These are phyloP conservation scores for Schizothorax lantsangensis DNA, from an alignment of 2,797 vertebrate genomes.

Conservation along the genomic window DNA sequence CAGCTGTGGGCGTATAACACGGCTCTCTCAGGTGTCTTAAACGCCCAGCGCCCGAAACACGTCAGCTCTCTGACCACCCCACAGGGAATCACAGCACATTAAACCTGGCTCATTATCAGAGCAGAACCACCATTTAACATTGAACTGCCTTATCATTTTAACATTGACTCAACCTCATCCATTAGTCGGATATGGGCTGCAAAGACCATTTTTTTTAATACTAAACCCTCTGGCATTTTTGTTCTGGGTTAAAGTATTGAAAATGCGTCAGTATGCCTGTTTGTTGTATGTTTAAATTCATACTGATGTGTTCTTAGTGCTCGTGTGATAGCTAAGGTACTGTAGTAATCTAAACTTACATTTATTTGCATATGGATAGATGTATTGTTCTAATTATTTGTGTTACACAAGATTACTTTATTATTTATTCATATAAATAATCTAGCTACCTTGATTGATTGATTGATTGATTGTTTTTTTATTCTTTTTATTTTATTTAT, in stretches of 20 bases:
- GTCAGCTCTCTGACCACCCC: conserved; percentile 53
- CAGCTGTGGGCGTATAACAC: conserved; percentile 71
- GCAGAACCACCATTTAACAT: conserved; percentile 48
- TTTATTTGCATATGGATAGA: not conserved
- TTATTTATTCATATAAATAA: not conserved
- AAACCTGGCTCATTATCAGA: conserved; percentile 50
- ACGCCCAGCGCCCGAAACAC: conserved; percentile 62
- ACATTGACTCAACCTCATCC: conserved; percentile 43
- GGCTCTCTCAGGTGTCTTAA: conserved; percentile 73
- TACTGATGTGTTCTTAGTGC: not conserved
- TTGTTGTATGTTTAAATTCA: not conserved
- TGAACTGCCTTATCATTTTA: conserved; percentile 47
- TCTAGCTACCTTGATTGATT: not conserved
- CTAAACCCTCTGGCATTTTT: conserved; percentile 21
- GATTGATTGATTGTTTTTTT: not conserved
- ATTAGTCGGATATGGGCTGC: conserved; percentile 10
- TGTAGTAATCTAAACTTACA: not conserved
- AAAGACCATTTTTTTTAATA: not conserved
- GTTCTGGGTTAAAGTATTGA: not conserved
- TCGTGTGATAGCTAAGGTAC: not conserved
- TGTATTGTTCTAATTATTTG: not conserved
- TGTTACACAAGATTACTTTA: not conserved
- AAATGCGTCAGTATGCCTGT: not conserved
- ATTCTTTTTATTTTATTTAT: not conserved
- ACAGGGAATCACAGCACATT: conserved; percentile 59